A percentile compares a stretch with the other conserved stretches of the same genome.
Conservation (phyloP, 1,140 invertebrate species). For the Cecropterus lyciades region DNA sequence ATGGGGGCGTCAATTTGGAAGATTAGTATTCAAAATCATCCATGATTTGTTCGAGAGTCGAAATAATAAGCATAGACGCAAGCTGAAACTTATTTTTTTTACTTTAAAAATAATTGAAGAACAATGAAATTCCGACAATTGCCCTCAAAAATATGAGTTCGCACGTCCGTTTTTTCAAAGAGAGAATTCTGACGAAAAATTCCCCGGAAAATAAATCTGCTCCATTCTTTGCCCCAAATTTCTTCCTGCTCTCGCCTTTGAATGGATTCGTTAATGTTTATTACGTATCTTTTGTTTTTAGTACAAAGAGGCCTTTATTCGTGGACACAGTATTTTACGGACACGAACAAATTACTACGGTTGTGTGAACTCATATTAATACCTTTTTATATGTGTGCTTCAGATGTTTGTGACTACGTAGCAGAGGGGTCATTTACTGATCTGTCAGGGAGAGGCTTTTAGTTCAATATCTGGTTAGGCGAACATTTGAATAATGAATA, state of each 20-base stretch:
- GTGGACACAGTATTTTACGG: conserved; percentile 16
- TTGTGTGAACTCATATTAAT: background rate
- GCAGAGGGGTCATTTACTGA: too few relatives aligned
- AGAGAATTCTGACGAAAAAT: conserved; percentile 9
- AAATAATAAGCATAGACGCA: too few relatives aligned
- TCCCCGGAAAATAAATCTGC: conserved; percentile 23
- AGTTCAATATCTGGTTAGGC: too few relatives aligned
- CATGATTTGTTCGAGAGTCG: too few relatives aligned
- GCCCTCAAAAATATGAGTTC: conserved; percentile 12
- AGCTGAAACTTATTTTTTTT: conserved; percentile 1
- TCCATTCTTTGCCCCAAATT: conserved; percentile 32
- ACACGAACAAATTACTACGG: conserved; percentile 16
- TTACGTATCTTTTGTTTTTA: conserved; percentile 32
- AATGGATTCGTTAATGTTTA: conserved; percentile 31
- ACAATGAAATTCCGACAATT: conserved; percentile 1
- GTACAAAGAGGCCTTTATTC: conserved; percentile 9
- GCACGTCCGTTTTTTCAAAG: conserved; percentile 15
- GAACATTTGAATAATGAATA: too few relatives aligned
- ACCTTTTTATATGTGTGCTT: too few relatives aligned
- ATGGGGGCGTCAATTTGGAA: too few relatives aligned
- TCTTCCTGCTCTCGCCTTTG: conserved; percentile 20
- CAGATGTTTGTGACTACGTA: too few relatives aligned
- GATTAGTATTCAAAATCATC: too few relatives aligned
- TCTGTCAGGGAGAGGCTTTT: too few relatives aligned
- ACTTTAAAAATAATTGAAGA: background rate